Evolutionary conservation across 2,888 invertebrate genomes (phyloP), one percentile per base, ranked within the genome.

Genomic region (Slavum lentiscoides): DNA sequence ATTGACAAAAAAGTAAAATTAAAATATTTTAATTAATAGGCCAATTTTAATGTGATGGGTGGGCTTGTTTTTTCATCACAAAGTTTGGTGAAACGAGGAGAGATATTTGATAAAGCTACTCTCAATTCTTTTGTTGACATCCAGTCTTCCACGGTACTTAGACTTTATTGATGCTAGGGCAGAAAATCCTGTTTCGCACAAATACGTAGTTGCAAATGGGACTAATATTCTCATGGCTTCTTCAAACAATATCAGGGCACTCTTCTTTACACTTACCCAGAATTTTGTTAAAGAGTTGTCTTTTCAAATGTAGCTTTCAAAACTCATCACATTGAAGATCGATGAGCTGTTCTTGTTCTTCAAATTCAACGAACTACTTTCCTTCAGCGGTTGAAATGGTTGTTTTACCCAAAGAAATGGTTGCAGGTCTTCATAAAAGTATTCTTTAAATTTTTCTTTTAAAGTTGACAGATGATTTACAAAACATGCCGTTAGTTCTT

Each of bases 281-380:
- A 68, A 68, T 68, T 23, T 68, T 68, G 68, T 49, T 49, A 68
- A 68, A 21, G 67, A 67, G 67, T 67, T 67, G 67, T 67, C 39
- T 67, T 67, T 67, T 67, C 67, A 67, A 67, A 67, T 67, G 67
- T 67, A 67, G 67, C 43, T 67, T 67, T 67, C 43, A 67, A 67
- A n/a, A n/a, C n/a, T n/a, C n/a, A n/a, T n/a, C n/a, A n/a, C n/a
- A n/a, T n/a, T n/a, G n/a, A n/a, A n/a, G n/a, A n/a, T n/a, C n/a
- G n/a, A n/a, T n/a, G n/a, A n/a, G n/a, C 49, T 49, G 49, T 67
- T 67, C 49, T 67, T 67, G 9, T 67, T 67, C 67, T 67, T 6
- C 67, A 49, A 67, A 67, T 11, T 67, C 67, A 67, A 67, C 49
- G 49, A 67, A 67, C 49, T 67, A 67, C 43, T 66, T 66, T 66